These are phyloP conservation scores for Alloscopus bannaensis DNA, from an alignment of 2,888 invertebrate species.

Conservation along the genomic window DNA sequence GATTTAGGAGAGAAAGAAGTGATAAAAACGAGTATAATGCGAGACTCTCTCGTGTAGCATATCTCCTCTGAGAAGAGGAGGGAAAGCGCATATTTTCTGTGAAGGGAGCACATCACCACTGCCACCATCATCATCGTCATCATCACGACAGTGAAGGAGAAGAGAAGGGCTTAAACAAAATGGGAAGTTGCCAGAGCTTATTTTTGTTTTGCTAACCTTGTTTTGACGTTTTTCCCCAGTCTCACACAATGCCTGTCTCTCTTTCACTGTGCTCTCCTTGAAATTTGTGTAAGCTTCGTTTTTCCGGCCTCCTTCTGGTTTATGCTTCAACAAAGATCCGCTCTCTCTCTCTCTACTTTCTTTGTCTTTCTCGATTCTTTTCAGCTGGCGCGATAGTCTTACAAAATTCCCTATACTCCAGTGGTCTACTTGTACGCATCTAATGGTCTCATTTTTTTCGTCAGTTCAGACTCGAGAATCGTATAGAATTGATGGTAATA, in stretches of 20 bases:
- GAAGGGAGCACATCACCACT: conserved; percentile 39
- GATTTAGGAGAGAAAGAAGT: background rate
- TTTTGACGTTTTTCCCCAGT: conserved; percentile 19
- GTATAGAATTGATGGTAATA: background rate
- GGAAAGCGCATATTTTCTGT: conserved; percentile 57
- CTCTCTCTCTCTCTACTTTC: too few species aligned
- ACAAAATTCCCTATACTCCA: too few species aligned
- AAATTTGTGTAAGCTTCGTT: background rate
- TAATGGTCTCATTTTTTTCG: background rate
- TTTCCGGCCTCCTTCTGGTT: conserved; percentile 14
- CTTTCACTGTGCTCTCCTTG: background rate
- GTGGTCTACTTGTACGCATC: too few species aligned
- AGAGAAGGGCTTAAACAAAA: conserved; percentile 31
- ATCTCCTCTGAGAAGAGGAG: conserved; percentile 18
- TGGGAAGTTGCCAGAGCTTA: conserved; percentile 62
- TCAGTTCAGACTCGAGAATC: background rate
- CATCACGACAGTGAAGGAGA: conserved; percentile 27
- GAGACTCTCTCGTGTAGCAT: background rate
- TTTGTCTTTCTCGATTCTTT: too few species aligned
- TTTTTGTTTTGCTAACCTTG: conserved; percentile 41
- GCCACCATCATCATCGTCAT: conserved; percentile 4
- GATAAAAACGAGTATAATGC: background rate
- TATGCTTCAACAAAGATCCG: background rate
- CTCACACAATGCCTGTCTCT: conserved; percentile 1
- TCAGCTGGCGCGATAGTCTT: too few species aligned